Conservation (phyloP, 2,113 vertebrate species). For the Eretmochelys imbricata region DNA sequence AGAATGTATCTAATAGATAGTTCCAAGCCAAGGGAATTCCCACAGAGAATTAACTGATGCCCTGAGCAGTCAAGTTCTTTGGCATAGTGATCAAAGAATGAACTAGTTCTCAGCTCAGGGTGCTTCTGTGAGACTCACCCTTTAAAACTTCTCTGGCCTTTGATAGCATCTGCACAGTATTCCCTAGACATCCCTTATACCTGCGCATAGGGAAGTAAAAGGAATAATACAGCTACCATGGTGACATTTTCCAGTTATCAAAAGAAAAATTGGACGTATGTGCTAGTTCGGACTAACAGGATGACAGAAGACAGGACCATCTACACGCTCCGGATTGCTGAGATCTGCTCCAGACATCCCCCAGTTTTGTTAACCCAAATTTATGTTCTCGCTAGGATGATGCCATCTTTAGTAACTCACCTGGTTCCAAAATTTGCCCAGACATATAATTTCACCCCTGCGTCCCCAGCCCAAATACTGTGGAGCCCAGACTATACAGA, state of each 20-base stretch:
- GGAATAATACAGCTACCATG: accelerated
- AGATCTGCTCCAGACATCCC: not conserved
- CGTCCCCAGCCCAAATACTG: not conserved
- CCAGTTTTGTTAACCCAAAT: not conserved
- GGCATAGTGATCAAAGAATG: constrained; percentile 28
- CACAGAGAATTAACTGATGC: not conserved
- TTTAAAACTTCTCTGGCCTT: constrained; percentile 29
- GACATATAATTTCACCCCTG: not conserved
- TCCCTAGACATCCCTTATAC: not conserved
- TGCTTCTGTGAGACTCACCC: constrained; percentile 12
- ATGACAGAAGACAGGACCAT: not conserved
- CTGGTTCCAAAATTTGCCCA: accelerated
- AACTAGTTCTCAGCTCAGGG: constrained; percentile 5
- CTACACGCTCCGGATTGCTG: not conserved
- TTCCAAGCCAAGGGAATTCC: not conserved
- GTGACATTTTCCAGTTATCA: not conserved
- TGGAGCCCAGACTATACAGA: not conserved
- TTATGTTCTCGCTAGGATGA: accelerated
- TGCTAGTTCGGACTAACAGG: accelerated
- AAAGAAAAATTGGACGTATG: not conserved
- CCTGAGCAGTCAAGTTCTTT: not conserved
- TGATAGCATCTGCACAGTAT: not conserved
- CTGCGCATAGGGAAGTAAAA: constrained; percentile 2
- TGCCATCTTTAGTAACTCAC: accelerated
- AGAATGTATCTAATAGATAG: constrained; percentile 26